phyloP scores from a whole-genome alignment of 1,140 invertebrate species.

The Drosophila pseudoananassae region DNA sequence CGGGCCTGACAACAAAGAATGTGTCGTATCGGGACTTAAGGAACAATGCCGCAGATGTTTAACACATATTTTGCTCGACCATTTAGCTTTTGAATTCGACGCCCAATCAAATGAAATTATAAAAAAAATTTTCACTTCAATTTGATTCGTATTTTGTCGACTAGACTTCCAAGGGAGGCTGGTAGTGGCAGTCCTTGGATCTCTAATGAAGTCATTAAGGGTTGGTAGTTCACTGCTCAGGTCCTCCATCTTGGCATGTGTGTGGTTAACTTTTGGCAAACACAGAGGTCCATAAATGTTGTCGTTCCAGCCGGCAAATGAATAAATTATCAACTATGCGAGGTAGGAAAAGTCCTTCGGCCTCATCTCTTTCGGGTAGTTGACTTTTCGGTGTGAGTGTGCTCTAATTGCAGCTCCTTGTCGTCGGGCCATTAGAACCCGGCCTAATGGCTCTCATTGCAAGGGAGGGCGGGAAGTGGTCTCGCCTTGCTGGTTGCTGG shows the following conservation, averaged over 20 bases:
- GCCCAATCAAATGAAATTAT: conserved; percentile 65
- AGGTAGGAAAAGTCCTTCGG: conserved; percentile 56
- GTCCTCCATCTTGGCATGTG: conserved; percentile 35
- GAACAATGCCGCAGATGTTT: conserved; percentile 64
- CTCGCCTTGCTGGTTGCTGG: background rate
- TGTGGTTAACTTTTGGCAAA: conserved; percentile 73
- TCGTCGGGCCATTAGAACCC: conserved; percentile 76
- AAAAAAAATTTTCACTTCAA: conserved; percentile 54
- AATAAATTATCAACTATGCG: conserved; percentile 80
- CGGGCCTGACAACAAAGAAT: conserved; percentile 25
- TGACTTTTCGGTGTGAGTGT: conserved; percentile 32
- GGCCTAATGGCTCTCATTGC: conserved; percentile 60
- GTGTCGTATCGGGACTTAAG: conserved; percentile 4
- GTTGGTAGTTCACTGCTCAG: conserved; percentile 39
- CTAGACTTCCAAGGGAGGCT: conserved; percentile 35
- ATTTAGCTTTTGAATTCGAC: conserved; percentile 68
- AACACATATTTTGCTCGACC: conserved; percentile 61
- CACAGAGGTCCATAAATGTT: conserved; percentile 48
- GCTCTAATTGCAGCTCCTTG: conserved; percentile 75
- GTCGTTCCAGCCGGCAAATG: conserved; percentile 59
- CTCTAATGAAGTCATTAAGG: conserved; percentile 78
- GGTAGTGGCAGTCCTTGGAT: background rate
- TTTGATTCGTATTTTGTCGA: conserved; percentile 15
- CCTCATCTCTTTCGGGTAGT: conserved; percentile 45
- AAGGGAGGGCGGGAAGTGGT: background rate